Evolutionary conservation across 2,797 vertebrate genomes (phyloP).

Genomic region (Macroramphosus scolopax): DNA sequence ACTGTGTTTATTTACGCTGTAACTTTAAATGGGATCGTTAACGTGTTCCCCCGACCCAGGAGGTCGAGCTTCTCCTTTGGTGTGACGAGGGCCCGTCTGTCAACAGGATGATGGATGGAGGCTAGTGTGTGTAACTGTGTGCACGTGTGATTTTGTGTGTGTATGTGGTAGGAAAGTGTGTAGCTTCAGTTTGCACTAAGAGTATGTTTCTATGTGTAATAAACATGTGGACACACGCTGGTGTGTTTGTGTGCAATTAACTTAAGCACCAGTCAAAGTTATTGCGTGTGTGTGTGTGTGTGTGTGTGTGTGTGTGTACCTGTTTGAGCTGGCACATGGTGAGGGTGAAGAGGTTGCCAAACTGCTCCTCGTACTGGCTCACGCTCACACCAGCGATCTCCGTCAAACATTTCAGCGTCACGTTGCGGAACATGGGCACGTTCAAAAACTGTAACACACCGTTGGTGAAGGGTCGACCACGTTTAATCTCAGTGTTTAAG

Average conservation of each 20-base stretch:
- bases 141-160: too few relatives aligned
- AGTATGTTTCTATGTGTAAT: too few relatives aligned
- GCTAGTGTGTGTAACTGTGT: too few relatives aligned
- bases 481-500: too few relatives aligned
- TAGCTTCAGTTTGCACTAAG: too few relatives aligned
- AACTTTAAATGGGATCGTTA: too few relatives aligned
- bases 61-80: neutral
- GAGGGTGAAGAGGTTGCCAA: constrained; percentile 93
- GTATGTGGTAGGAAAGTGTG: neutral
- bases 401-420: constrained; percentile 96
- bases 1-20: too few relatives aligned
- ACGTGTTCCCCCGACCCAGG: too few relatives aligned
- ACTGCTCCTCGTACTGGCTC: constrained; percentile 96
- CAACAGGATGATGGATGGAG: too few relatives aligned
- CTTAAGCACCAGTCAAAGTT: constrained; percentile 11
- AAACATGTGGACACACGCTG: neutral
- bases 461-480: too few relatives aligned
- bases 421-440: constrained; percentile 97
- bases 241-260: constrained; percentile 12
- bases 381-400: constrained; percentile 97
- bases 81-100: too few relatives aligned
- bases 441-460: constrained; percentile 93
- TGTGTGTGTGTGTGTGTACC: constrained; percentile 63
- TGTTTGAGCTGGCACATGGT: constrained; percentile 98
- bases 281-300: neutral